phyloP scores from a whole-genome alignment of 2,888 invertebrate genomes.

The Erebia palarica region DNA sequence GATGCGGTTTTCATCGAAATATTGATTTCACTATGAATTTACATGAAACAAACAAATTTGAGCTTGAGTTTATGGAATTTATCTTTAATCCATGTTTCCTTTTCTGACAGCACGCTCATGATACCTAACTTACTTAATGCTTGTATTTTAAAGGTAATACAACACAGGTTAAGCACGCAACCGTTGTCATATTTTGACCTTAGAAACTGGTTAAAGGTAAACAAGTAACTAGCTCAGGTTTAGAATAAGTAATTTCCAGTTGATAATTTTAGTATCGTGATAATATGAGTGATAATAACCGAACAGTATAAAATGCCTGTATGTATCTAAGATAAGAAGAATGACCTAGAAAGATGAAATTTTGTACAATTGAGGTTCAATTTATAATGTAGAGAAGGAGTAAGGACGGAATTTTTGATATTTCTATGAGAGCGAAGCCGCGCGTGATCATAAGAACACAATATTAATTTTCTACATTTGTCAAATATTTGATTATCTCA shows the following conservation, averaged over 20 bases:
- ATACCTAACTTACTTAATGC: neutral
- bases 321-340: neutral
- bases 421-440: no score
- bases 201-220: neutral
- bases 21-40: no score
- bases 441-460: no score
- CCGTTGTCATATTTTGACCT: constrained; percentile 1
- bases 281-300: neutral
- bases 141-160: neutral
- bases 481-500: no score
- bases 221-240: neutral
- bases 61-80: neutral
- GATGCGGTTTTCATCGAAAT: no score
- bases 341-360: no score
- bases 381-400: no score
- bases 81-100: no score
- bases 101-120: neutral
- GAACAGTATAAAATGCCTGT: neutral
- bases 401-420: no score
- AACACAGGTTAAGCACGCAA: neutral
- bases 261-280: neutral
- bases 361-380: no score
- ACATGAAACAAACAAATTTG: no score
- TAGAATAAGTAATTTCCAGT: neutral
- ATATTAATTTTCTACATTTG: no score